These are phyloP conservation scores for Amphimallon solstitiale DNA, from an alignment of 2,888 invertebrate genomes.

Conservation along the genomic window DNA sequence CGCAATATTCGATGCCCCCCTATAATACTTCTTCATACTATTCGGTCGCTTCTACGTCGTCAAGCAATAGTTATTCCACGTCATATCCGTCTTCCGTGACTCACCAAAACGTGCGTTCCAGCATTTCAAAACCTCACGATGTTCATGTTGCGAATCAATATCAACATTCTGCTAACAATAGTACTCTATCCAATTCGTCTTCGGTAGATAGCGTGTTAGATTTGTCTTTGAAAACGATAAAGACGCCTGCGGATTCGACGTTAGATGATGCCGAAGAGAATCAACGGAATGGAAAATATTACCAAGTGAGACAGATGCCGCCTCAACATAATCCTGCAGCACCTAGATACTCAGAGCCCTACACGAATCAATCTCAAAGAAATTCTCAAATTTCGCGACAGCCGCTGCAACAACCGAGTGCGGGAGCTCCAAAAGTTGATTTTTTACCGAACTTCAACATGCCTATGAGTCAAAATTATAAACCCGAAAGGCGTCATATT, in stretches of 20 bases:
- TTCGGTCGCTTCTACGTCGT: constrained; percentile 10
- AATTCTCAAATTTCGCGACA: constrained; percentile 36
- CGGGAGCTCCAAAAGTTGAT: constrained; percentile 78
- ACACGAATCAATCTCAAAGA: not conserved
- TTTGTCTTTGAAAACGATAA: constrained; percentile 87
- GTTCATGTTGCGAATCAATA: constrained; percentile 33
- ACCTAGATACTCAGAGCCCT: constrained; percentile 23
- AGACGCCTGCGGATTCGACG: constrained; percentile 89
- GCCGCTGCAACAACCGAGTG: constrained; percentile 54
- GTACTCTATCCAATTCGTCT: not conserved
- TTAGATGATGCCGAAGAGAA: constrained; percentile 74
- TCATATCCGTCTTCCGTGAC: constrained; percentile 36
- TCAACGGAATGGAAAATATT: constrained; percentile 51
- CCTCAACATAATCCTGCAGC: not conserved
- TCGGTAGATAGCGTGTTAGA: constrained; percentile 66
- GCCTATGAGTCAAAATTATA: constrained; percentile 51
- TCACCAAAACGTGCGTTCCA: constrained; percentile 37
- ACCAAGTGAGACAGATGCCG: constrained; percentile 35
- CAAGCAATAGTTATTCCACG: constrained; percentile 14
- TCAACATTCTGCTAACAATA: constrained; percentile 30
- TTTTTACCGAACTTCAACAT: constrained; percentile 79
- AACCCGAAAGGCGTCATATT: constrained; percentile 21
- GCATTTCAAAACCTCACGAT: constrained; percentile 39
- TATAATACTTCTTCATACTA: constrained; percentile 16
- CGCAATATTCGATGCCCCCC: constrained; percentile 17